Percentiles rank a stretch among this genome's conserved stretches.
Evolutionary conservation across 2,888 invertebrate species (phyloP).

Genomic region (Schizaphis graminum): DNA sequence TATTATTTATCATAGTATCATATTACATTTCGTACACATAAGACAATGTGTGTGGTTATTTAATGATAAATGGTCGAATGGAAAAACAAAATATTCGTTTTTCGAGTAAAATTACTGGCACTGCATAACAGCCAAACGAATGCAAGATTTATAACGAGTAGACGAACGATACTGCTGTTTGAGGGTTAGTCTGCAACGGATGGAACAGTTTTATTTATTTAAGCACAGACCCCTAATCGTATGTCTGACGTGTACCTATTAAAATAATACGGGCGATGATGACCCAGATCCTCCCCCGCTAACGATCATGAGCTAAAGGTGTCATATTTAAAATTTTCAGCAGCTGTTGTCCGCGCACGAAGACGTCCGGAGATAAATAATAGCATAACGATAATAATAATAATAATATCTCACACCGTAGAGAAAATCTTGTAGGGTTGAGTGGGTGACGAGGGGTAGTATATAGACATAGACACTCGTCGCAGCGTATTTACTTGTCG

Average conservation of each 20-base stretch:
- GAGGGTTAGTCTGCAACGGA: background rate
- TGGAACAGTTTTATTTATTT: constrained; percentile 40
- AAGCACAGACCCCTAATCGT: constrained; percentile 17
- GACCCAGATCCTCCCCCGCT: background rate
- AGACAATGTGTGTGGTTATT: background rate
- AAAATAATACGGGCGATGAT: constrained; percentile 29
- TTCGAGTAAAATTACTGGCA: background rate
- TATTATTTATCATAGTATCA: background rate
- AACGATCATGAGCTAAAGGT: background rate
- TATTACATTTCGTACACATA: background rate
- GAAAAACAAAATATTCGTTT: background rate
- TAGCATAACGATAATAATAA: background rate
- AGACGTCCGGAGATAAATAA: constrained; percentile 31
- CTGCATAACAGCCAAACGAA: background rate
- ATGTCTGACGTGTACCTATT: background rate
- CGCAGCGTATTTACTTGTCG: background rate
- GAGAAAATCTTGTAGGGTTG: background rate
- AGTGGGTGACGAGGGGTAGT: background rate
- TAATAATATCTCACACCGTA: background rate
- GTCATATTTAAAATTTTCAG: constrained; percentile 16
- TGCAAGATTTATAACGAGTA: constrained; percentile 35
- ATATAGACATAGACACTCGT: background rate
- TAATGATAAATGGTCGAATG: background rate
- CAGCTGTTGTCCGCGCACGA: background rate
- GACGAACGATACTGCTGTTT: background rate